Percentiles rank a stretch among this genome's conserved stretches.
Conservation (phyloP, 2,113 vertebrate species). For the Dascyllus trimaculatus region DNA sequence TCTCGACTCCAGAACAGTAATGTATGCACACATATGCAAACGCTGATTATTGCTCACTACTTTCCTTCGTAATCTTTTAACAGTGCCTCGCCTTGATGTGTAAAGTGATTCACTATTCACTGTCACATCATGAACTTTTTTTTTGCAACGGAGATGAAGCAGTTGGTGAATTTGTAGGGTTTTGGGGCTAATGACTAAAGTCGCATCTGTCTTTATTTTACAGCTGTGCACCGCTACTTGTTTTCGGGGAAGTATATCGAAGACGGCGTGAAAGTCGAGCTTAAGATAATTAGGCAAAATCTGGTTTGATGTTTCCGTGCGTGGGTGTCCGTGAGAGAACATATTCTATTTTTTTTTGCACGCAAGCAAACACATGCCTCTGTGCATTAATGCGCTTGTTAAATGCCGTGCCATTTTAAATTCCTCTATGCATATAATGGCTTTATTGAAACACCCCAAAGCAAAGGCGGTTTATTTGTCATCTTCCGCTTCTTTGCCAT, state of each 20-base stretch:
- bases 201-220: conserved; percentile 22
- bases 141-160: conserved; percentile 7
- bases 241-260: conserved; percentile 36
- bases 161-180: background rate
- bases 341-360: conserved; percentile 10
- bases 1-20: background rate
- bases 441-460: conserved; percentile 35
- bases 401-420: conserved; percentile 34
- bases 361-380: background rate
- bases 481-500: background rate
- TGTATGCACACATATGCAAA: background rate
- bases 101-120: conserved; percentile 4
- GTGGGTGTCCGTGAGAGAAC: conserved; percentile 15
- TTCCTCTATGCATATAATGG: conserved; percentile 19
- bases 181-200: conserved; percentile 15
- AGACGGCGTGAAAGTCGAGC: conserved; percentile 4
- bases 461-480: conserved; percentile 13
- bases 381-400: conserved; percentile 31
- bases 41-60: background rate
- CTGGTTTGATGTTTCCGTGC: conserved; percentile 38
- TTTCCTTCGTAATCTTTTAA: background rate
- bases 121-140: background rate
- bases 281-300: conserved; percentile 45
- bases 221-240: conserved; percentile 8
- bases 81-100: conserved; percentile 20